Base-by-base conservation (phyloP, 2,797 vertebrate species). In the Caiman crocodilus region DNA sequence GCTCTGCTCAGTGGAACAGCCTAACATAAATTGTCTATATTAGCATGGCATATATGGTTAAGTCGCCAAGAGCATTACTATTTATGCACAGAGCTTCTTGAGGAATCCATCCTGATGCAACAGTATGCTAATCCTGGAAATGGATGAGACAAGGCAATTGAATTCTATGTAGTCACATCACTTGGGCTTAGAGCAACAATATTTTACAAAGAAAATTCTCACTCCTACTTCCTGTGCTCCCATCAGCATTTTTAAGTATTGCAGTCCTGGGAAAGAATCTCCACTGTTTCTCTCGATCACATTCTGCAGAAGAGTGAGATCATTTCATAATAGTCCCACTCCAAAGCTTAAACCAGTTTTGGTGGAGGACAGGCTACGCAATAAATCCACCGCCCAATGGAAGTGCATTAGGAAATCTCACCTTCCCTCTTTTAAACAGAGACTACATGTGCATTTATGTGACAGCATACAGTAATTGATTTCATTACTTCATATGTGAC, bases 31-130 rank as follows among this genome's bases (percentile, higher is more conserved):
- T 28, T 42, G 28, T 30, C 64, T 65, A 23, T 0, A 2, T 14
- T 42, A 58, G n/a, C 0, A 1, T 17, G 42, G 57, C 0, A 57
- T 21, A 55, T 1, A 12, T 21, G 30, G 32, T 69, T 15, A 61
- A 64, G 58, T 4, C 0, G 0, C 20, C 0, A 4, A 65, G n/a
- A 11, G 57, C 2, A 1, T 76, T 59, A 14, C 57, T 0, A 7
- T 16, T 7, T 9, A 57, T 1, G 17, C n/a, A 73, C 61, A 71
- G 65, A 13, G 1, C 14, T n/a, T n/a, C n/a, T 65, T 65, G 16
- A 17, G 26, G 67, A 93, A 20, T 5, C 30, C 73, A 74, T 58
- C 32, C 25, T 3, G 18, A 57, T 6, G 8, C 85, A 86, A n/a
- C 28, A 65, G 2, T 16, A 73, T 18, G 2, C 42, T 78, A 42